Evolutionary conservation across 2,888 invertebrate genomes (phyloP), one percentile per base, ranked within the genome.

Genomic region (Malthinus flaveolus): DNA sequence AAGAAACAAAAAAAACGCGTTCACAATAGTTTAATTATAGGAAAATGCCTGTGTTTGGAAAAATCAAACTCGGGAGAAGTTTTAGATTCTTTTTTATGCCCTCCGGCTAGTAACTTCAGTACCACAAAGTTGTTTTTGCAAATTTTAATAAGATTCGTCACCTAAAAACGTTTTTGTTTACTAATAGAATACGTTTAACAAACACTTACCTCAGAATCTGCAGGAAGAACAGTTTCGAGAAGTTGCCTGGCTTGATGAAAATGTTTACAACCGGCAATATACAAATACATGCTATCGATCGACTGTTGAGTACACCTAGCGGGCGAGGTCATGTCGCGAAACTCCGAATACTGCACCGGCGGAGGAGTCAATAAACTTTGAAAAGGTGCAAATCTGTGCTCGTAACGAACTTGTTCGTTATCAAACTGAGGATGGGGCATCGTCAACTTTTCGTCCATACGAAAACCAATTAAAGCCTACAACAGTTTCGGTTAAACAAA

Each of bases 41-140:
- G 95, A 78, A 95, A 97, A 78, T 94, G 90, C 75, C 88, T 88
- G 79, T 95, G 95, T 70, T 86, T 85, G 37, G 90, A 87, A 77
- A 97, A 97, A 75, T 95, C 95, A 77, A 97, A 97, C 67, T 93
- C 90, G 0, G 95, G 94, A 7, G 93, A 90, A 12, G 86, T 86
- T 58, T 85, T 87, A 0, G 92, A 90, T 62, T 94, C 94, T 70
- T 90, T 88, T 77, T 93, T 94, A 78, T 97, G 96, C 7, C 97
- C 97, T 61, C 93, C 93, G 0, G 93, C 91, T 63, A 97, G 79
- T 59, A 98, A 81, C 79, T 95, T 96, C 79, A 96, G 84, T 9
- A 97, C 97, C 67, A 98, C 90, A 76, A 94, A 95, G 82, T 98
- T 98, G 0, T 94, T 95, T 83, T 97, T 97, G 36, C 93, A 89